phyloP scores from a whole-genome alignment of 1,140 invertebrate species.

The Brachionus paranguensis region DNA sequence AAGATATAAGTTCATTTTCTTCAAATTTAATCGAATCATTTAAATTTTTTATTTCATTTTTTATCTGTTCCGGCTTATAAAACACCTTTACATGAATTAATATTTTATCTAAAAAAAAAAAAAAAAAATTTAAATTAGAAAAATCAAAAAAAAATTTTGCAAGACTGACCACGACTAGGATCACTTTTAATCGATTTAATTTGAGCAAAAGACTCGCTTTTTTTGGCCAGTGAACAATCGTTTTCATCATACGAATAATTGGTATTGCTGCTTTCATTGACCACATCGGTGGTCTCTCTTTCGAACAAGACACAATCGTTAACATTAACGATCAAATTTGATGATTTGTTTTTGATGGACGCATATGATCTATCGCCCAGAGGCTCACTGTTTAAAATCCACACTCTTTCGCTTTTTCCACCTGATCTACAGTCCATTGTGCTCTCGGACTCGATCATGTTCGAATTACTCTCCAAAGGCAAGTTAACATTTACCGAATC shows the following conservation, averaged over 20 bases:
- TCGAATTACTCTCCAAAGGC: neutral
- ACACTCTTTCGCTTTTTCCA: neutral
- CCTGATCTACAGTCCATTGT: neutral
- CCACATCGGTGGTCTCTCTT: neutral
- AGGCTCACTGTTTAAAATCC: slow-evolving; percentile 6
- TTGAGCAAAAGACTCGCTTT: neutral
- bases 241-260: slow-evolving; percentile 32
- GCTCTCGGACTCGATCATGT: neutral
- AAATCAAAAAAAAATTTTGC: neutral
- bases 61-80: slow-evolving; percentile 7
- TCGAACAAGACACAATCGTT: neutral
- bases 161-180: neutral
- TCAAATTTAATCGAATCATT: slow-evolving; percentile 4
- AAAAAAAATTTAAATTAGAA: neutral
- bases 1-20: slow-evolving; percentile 11
- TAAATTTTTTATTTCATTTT: slow-evolving; percentile 26
- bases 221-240: neutral
- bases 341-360: neutral
- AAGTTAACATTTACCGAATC: neutral
- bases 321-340: neutral
- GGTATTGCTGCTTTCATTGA: slow-evolving; percentile 5
- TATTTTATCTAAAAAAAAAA: slow-evolving; percentile 11
- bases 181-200: slow-evolving; percentile 4
- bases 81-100: neutral
- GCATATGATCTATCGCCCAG: neutral